Conservation (phyloP, 2,113 vertebrate species). For the Astur gentilis region DNA sequence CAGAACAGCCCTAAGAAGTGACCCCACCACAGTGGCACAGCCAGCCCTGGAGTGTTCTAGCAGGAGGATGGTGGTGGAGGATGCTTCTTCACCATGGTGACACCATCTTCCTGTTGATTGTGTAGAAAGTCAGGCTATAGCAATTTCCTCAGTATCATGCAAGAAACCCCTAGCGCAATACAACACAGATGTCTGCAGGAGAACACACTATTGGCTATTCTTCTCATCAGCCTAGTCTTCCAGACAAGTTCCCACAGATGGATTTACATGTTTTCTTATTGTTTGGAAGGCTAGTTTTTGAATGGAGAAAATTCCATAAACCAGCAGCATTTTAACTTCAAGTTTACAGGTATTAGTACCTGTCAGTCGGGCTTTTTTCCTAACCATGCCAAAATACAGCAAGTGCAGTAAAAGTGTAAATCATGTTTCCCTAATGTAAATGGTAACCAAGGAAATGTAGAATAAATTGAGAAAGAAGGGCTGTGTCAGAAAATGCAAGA, state of each 20-base stretch:
- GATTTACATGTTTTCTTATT: not conserved
- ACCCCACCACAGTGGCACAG: not conserved
- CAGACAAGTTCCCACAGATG: not conserved
- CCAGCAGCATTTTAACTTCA: not conserved
- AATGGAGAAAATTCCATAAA: not conserved
- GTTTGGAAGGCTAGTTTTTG: not conserved
- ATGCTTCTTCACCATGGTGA: not conserved
- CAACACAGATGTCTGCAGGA: not conserved
- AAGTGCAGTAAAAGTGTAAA: not conserved
- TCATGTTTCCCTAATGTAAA: not conserved
- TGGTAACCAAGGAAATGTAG: not conserved
- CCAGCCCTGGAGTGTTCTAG: fast-evolving
- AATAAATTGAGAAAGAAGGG: not conserved
- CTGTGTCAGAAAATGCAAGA: not conserved
- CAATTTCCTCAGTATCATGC: not conserved
- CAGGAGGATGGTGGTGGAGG: not conserved
- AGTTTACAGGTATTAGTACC: not conserved
- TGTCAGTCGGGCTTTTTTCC: not conserved
- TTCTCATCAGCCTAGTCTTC: not conserved
- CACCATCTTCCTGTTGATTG: not conserved
- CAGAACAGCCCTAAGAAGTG: not conserved
- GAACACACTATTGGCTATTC: not conserved
- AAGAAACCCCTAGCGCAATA: not conserved
- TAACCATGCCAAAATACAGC: not conserved
- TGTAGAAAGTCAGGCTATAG: not conserved